Evolutionary conservation across 2,797 vertebrate species (phyloP).

Genomic region (Acanthornis magna): DNA sequence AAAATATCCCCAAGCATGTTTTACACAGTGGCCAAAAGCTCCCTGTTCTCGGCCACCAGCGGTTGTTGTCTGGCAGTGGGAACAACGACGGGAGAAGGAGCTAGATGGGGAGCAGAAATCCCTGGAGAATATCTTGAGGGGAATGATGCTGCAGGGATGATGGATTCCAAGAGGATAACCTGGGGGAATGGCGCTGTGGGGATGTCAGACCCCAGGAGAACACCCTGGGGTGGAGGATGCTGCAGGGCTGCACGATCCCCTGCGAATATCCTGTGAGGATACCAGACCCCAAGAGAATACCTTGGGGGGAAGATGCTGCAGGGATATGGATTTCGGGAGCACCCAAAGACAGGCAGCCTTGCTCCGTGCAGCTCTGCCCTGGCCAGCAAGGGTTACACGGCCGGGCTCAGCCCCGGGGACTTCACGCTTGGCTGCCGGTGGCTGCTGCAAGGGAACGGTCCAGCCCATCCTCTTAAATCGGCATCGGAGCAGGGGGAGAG

Average conservation of each 20-base stretch:
- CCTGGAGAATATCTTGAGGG: not conserved
- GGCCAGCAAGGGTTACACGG: constrained; percentile 18
- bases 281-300: not conserved
- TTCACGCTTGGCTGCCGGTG: not conserved
- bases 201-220: not conserved
- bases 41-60: rapidly evolving
- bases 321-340: not conserved
- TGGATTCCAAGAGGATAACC: not conserved
- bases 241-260: not conserved
- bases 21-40: not conserved
- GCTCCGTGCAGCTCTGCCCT: not conserved
- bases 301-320: no score
- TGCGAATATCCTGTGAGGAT: rapidly evolving
- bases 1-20: not conserved
- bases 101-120: not conserved
- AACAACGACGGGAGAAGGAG: not conserved
- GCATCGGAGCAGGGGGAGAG: not conserved
- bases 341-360: not conserved
- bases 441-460: not conserved
- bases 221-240: rapidly evolving
- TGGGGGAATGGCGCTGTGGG: not conserved
- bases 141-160: not conserved
- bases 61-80: not conserved
- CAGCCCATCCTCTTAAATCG: not conserved
- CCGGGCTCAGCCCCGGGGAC: not conserved